Percentiles rank a stretch among this genome's conserved stretches.
Conservation (phyloP, 2,888 invertebrate species). For the Drosophila macrospina region DNA sequence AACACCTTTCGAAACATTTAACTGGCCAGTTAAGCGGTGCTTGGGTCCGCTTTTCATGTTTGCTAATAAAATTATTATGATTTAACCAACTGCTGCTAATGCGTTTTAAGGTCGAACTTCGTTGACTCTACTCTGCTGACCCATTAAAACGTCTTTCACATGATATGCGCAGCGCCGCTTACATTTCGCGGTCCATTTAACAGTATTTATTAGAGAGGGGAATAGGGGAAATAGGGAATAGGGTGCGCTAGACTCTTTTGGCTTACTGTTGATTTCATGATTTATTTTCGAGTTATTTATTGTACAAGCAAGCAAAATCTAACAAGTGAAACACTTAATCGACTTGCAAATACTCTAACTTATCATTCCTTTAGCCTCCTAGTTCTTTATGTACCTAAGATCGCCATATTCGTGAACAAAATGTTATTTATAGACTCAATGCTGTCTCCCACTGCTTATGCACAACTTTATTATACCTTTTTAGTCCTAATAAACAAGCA, state of each 20-base stretch:
- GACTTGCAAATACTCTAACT: slow-evolving; percentile 28
- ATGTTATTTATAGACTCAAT: slow-evolving; percentile 19
- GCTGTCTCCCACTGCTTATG: slow-evolving; percentile 10
- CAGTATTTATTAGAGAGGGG: slow-evolving; percentile 27
- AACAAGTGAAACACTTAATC: slow-evolving; percentile 12
- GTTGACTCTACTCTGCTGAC: slow-evolving; percentile 43
- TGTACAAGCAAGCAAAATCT: slow-evolving; percentile 51
- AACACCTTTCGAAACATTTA: slow-evolving; percentile 64
- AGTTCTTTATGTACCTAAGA: slow-evolving; percentile 1
- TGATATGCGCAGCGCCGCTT: slow-evolving; percentile 61
- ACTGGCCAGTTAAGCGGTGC: slow-evolving; percentile 28
- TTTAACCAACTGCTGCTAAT: slow-evolving; percentile 71
- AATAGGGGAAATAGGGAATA: slow-evolving; percentile 1
- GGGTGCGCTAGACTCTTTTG: slow-evolving; percentile 1
- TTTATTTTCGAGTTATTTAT: slow-evolving; percentile 68
- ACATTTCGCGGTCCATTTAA: slow-evolving; percentile 76
- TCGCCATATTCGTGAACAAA: slow-evolving; percentile 6
- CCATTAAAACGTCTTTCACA: slow-evolving; percentile 64
- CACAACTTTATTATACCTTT: slow-evolving; percentile 28
- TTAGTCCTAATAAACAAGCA: slow-evolving; percentile 31
- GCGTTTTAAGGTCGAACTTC: slow-evolving; percentile 73
- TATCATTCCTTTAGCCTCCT: neutral
- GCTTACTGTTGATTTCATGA: slow-evolving; percentile 57
- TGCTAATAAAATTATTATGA: slow-evolving; percentile 78
- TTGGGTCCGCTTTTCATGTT: slow-evolving; percentile 60